Base-by-base conservation (phyloP, 2,797 vertebrate genomes). In the Pipistrellus nathusii region DNA sequence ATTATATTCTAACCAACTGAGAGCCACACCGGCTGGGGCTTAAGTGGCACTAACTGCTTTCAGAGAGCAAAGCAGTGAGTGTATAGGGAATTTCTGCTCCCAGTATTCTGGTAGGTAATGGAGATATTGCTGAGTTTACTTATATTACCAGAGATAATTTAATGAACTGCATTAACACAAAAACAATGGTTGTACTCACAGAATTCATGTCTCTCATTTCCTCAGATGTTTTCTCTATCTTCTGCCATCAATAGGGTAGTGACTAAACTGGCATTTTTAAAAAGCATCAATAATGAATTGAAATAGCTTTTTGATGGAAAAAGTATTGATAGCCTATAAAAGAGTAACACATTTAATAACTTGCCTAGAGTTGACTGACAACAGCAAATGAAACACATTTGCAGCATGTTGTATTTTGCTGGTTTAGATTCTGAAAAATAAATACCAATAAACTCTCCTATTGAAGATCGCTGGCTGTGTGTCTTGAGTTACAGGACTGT, bases 231-330 rank as follows among this genome's bases (percentile, higher is more conserved):
- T 87, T 93, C 57, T 85, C 59, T 87, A 48, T 94, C 46, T 38
- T 92, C 51, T 84, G 57, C 73, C 57, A 20, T 92, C 80, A 46
- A 18, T n/a, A 71, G 41, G 64, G 20, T 80, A 30, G 64, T 88
- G 75, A 51, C 59, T 93, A 91, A 59, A 81, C n/a, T 82, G 73
- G 18, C 41, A 53, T 57, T 78, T 88, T 81, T 20, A 41, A 92
- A 72, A 90, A 93, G 17, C 53, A 46, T 86, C 75, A 85, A 77
- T 94, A 85, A 95, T 93, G 82, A 94, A 87, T 90, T 93, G 95
- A 96, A 95, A 84, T 86, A 84, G 57, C n/a, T 92, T 95, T 96
- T 78, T 95, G 73, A 85, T 96, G 90, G 93, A 95, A 90, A 94
- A 94, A 85, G 32, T 85, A 95, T 94, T 83, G 73, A 93, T 84